phyloP scores from a whole-genome alignment of 2,888 invertebrate species.

The Lithosia quadra region DNA sequence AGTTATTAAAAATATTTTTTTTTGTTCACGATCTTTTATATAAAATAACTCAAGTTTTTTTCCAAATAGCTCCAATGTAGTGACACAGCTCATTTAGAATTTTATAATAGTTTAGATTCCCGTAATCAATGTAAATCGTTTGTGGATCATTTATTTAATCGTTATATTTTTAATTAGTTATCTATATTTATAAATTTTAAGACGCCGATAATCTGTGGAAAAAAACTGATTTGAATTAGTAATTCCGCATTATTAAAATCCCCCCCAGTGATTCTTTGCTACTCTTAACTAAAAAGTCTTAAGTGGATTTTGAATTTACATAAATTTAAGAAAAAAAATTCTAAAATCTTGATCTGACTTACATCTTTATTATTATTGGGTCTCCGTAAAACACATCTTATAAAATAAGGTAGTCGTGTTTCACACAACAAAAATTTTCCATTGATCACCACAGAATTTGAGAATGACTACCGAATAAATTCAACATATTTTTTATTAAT shows the following conservation, averaged over 20 bases:
- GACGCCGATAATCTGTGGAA: background rate
- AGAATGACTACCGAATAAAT: too few relatives aligned
- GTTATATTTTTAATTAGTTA: background rate
- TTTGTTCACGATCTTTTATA: too few relatives aligned
- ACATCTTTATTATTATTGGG: background rate
- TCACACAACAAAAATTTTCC: too few relatives aligned
- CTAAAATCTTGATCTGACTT: background rate
- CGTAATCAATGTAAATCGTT: background rate
- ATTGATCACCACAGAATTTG: too few relatives aligned
- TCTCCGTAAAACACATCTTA: background rate
- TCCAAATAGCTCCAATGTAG: too few relatives aligned
- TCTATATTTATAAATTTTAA: background rate
- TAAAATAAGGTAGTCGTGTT: too few relatives aligned
- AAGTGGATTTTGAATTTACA: background rate
- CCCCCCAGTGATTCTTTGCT: background rate
- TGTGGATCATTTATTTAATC: constrained; percentile 1
- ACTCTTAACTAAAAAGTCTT: background rate
- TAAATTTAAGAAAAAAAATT: background rate
- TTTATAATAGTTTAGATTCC: too few relatives aligned
- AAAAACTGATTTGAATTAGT: background rate
- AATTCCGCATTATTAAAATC: background rate
- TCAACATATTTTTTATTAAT: background rate
- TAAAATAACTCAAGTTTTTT: too few relatives aligned
- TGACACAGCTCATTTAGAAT: too few relatives aligned
- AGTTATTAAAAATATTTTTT: too few relatives aligned